Evolutionary conservation across 2,113 vertebrate genomes (phyloP).

Genomic region (Hucho hucho): DNA sequence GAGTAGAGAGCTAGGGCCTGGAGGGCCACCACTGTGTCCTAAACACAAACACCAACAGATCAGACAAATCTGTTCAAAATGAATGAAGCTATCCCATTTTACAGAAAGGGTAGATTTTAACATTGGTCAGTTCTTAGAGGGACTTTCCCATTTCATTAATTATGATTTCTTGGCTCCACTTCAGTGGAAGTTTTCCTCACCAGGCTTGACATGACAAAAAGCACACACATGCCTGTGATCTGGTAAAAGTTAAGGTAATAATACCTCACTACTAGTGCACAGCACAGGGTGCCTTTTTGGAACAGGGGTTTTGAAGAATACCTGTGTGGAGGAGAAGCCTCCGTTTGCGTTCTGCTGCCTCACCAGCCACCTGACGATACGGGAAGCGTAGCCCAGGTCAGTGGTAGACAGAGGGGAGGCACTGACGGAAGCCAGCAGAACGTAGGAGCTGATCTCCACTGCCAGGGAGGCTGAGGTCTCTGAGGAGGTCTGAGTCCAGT

Average conservation of each 20-base stretch:
- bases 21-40: conserved; percentile 76
- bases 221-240: not conserved
- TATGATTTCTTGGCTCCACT: no score
- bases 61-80: not conserved
- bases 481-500: conserved; percentile 38
- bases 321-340: conserved; percentile 79
- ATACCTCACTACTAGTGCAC: no score
- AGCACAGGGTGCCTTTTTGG: no score
- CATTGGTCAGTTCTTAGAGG: no score
- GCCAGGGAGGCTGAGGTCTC: conserved; percentile 44
- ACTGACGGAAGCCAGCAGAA: conserved; percentile 60
- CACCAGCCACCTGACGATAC: conserved; percentile 71
- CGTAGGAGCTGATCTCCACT: conserved; percentile 71
- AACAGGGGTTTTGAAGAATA: conserved; percentile 25
- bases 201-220: no score
- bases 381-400: conserved; percentile 63
- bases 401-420: conserved; percentile 30
- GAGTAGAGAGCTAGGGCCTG: conserved; percentile 69
- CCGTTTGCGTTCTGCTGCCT: conserved; percentile 75
- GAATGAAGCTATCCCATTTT: no score
- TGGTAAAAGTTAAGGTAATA: no score
- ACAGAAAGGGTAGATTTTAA: no score
- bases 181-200: no score
- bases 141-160: no score
- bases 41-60: not conserved